Percentiles rank a stretch among this genome's conserved stretches.
Conservation (phyloP, 2,797 vertebrate genomes). For the Enteromius anoplus region DNA sequence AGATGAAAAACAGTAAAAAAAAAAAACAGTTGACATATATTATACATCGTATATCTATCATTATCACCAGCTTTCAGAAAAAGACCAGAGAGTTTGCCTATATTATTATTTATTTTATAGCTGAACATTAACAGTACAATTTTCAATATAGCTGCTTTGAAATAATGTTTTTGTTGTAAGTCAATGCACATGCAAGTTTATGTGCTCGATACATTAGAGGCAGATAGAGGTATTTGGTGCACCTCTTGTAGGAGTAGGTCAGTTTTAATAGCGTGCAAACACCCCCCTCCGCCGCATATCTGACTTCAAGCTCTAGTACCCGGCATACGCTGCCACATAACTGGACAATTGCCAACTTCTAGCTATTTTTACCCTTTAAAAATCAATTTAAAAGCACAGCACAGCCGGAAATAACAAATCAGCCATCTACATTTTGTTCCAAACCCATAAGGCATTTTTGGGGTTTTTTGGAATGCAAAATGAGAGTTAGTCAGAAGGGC, state of each 20-base stretch:
- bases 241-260: slow-evolving; percentile 59
- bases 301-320: neutral
- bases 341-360: neutral
- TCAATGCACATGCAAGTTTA: neutral
- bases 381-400: neutral
- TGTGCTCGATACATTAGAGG: slow-evolving; percentile 36
- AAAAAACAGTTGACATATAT: too few relatives aligned
- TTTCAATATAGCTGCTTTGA: neutral
- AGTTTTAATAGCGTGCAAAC: slow-evolving; percentile 49
- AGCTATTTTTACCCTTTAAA: slow-evolving; percentile 4
- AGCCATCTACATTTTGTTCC: neutral
- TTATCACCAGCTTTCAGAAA: neutral
- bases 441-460: neutral
- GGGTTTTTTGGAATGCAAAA: neutral
- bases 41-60: too few relatives aligned
- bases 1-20: neutral
- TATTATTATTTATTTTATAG: neutral
- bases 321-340: neutral
- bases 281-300: neutral
- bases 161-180: neutral
- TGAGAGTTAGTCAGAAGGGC: neutral
- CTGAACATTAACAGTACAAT: neutral
- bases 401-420: neutral
- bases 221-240: slow-evolving; percentile 55
- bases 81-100: neutral